These are phyloP conservation scores for Smittia aterrima DNA, from an alignment of 2,888 invertebrate genomes.

Conservation along the genomic window DNA sequence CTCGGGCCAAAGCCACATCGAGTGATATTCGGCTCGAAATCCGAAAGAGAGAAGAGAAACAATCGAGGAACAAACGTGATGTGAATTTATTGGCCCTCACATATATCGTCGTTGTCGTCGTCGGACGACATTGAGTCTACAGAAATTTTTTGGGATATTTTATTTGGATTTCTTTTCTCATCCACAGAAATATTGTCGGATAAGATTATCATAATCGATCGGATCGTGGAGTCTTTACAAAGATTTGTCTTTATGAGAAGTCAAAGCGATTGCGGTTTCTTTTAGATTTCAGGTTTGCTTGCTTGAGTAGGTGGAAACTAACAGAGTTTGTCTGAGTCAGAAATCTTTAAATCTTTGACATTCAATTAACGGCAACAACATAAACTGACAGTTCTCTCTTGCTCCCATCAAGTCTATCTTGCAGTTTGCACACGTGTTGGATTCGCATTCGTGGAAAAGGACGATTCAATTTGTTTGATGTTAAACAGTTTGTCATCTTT, in stretches of 20 bases:
- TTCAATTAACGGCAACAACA: too few species aligned
- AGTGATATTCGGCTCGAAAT: too few species aligned
- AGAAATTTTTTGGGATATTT: conserved; percentile 12
- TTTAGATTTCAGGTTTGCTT: too few species aligned
- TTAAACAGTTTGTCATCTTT: background rate
- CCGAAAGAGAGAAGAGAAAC: conserved; percentile 1
- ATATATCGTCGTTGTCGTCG: background rate
- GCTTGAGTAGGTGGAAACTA: too few species aligned
- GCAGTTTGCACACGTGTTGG: too few species aligned
- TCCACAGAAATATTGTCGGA: background rate
- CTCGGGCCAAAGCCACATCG: background rate
- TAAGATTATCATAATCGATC: background rate
- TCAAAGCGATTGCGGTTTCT: background rate
- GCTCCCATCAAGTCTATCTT: too few species aligned
- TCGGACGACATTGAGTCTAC: conserved; percentile 38
- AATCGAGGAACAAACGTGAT: conserved; percentile 18
- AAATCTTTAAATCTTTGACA: too few species aligned
- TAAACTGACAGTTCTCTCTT: too few species aligned
- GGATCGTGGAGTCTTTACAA: background rate
- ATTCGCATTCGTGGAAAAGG: too few species aligned
- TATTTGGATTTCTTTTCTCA: background rate
- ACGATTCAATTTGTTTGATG: background rate
- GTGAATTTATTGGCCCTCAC: conserved; percentile 28
- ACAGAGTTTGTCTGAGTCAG: too few species aligned
- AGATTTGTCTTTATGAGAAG: conserved; percentile 1